phyloP scores from a whole-genome alignment of 2,888 invertebrate genomes.

The Tetranychus piercei region DNA sequence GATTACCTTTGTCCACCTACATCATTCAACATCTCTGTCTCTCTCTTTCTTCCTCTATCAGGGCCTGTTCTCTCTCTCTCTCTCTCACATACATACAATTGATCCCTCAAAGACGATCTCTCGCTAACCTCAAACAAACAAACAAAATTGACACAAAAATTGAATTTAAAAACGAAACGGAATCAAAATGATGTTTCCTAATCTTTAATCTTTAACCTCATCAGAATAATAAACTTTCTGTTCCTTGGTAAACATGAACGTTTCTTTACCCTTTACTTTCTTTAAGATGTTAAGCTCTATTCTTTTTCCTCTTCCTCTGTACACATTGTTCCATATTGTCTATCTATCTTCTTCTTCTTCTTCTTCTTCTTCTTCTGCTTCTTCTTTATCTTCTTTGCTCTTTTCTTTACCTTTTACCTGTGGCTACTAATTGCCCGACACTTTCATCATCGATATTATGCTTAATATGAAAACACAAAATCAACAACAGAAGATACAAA shows the following conservation, averaged over 20 bases:
- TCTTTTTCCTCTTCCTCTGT: not conserved
- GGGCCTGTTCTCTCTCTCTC: slow-evolving; percentile 6
- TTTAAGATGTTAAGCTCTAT: not conserved
- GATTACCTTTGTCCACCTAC: not conserved
- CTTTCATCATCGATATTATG: not conserved
- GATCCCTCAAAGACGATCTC: slow-evolving; percentile 1
- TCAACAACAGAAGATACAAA: not conserved
- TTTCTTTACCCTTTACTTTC: not conserved
- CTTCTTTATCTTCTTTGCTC: not conserved
- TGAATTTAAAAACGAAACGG: not conserved
- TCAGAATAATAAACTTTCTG: not conserved
- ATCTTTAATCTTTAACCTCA: not conserved
- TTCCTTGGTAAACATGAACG: not conserved
- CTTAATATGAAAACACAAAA: not conserved
- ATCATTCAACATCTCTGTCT: not conserved
- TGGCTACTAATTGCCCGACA: not conserved
- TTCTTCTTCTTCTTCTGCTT: not conserved
- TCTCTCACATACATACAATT: slow-evolving; percentile 2
- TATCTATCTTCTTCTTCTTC: not conserved
- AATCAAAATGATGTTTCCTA: not conserved
- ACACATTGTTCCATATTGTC: not conserved
- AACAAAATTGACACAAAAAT: not conserved
- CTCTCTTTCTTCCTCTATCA: not conserved
- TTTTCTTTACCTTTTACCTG: not conserved
- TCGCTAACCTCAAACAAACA: not conserved